Conservation (phyloP, 1,140 invertebrate genomes). For the Saccostrea glomerata region DNA sequence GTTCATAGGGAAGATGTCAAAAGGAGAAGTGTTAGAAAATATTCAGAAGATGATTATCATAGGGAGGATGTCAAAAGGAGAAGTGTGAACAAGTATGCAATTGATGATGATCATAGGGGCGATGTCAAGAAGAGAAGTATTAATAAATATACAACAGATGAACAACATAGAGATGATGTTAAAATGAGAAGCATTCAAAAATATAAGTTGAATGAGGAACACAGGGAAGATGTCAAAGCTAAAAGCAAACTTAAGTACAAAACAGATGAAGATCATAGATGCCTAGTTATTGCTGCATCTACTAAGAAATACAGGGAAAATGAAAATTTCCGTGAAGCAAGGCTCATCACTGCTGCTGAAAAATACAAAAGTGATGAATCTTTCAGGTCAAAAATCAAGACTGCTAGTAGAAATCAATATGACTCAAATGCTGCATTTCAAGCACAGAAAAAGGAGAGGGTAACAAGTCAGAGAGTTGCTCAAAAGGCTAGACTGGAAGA, state of each 20-base stretch:
- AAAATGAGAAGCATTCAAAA: no score
- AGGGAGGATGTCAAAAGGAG: not conserved
- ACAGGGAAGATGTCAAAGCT: slow-evolving; percentile 13
- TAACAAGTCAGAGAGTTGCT: not conserved
- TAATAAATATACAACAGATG: no score
- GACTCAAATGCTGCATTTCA: not conserved
- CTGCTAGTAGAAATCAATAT: not conserved
- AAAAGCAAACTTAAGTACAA: slow-evolving; percentile 6
- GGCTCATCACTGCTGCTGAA: not conserved
- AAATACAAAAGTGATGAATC: not conserved
- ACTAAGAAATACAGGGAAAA: slow-evolving; percentile 36
- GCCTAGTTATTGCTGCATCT: slow-evolving; percentile 13
- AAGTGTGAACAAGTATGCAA: no score
- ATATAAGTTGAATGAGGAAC: no score
- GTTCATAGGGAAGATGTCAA: not conserved
- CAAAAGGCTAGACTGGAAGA: no score
- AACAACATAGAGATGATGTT: no score
- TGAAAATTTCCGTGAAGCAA: not conserved
- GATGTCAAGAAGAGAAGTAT: no score
- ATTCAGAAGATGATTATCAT: not conserved
- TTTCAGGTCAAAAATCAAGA: not conserved
- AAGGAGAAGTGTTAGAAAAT: not conserved
- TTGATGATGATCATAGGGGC: no score
- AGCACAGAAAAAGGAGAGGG: not conserved
- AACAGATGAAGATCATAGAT: not conserved